Base-by-base conservation (phyloP, 2,113 vertebrate species). In the Chaetura pelagica region DNA sequence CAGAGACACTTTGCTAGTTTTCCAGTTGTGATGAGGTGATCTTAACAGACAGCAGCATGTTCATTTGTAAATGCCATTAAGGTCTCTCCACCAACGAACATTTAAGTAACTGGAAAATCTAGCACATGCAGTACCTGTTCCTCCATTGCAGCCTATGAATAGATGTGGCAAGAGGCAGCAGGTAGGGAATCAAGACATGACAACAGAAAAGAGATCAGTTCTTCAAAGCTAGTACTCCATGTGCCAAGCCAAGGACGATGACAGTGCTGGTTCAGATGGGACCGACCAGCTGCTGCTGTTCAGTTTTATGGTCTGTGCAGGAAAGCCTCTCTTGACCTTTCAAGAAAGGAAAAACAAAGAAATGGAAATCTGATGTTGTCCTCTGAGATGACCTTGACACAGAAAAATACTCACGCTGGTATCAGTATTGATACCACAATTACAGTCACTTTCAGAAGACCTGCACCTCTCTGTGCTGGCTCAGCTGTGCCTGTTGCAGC, bases 241-340 rank as follows among this genome's bases (percentile, higher is more conserved):
- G 29, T 11, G 23, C 19, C 54, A 29, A 30, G 42, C 26, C 69
- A 80, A 32, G 15, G 35, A 58, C 17, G 42, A 49, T 4, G 10
- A 67, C 35, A 69, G 18, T 27, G 27, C 30, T 78, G 48, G 40
- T 55, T 66, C 24, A 29, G 24, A 23, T 4, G 27, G 22, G 29
- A 54, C 30, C 30, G 26, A 55, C 30, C 72, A 40, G 30, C 72
- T 57, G 16, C n/a, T 35, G 40, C 61, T n/a, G 2, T 32, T 82
- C 0, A 0, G 10, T 8, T 73, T 44, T 49, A 52, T 6, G 22
- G 27, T 62, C 52, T 1, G 0, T 17, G 30, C 12, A 48, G 30
- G 44, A 67, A 81, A 48, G 58, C 15, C 30, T 66, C 55, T 75
- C 57, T 48, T 54, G 69, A 74, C 22, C 48, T 78, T 46, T 46